phyloP scores from a whole-genome alignment of 2,113 vertebrate species.

The Nanorana parkeri region DNA sequence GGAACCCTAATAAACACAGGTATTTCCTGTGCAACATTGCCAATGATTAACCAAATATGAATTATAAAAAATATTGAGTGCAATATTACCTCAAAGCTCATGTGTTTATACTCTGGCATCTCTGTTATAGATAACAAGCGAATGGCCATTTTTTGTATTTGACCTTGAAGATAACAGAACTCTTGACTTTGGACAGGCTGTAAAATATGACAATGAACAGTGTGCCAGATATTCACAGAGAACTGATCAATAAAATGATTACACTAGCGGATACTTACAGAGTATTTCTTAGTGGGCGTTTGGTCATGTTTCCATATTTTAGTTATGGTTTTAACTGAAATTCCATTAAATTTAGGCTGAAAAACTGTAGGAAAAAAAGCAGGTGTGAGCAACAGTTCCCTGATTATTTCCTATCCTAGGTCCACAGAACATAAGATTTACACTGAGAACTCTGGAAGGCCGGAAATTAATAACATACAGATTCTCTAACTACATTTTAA shows the following conservation, averaged over 20 bases:
- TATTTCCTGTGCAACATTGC: neutral
- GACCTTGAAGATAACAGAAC: conserved; percentile 47
- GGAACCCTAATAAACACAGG: neutral
- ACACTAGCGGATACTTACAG: conserved; percentile 59
- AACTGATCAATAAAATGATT: too few species aligned
- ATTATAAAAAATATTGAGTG: conserved; percentile 12
- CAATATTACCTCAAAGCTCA: conserved; percentile 70
- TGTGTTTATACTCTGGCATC: conserved; percentile 62
- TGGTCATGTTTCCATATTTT: conserved; percentile 59
- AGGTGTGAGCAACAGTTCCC: neutral
- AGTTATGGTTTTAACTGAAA: conserved; percentile 33
- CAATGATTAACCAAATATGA: neutral
- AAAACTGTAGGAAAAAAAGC: conserved; percentile 46
- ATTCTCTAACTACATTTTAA: too few species aligned
- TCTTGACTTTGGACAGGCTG: conserved; percentile 66
- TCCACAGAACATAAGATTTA: too few species aligned
- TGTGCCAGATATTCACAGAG: too few species aligned
- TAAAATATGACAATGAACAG: conserved; percentile 48
- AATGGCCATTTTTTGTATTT: conserved; percentile 50
- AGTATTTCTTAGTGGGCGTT: conserved; percentile 35
- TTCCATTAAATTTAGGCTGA: conserved; percentile 36
- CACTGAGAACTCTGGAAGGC: too few species aligned
- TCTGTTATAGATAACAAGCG: conserved; percentile 64
- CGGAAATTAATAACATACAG: too few species aligned
- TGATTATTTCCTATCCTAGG: too few species aligned